Evolutionary conservation across 1,140 invertebrate genomes (phyloP), one percentile per base, ranked within the genome.

Genomic region (Vollenhovia emeryi): DNA sequence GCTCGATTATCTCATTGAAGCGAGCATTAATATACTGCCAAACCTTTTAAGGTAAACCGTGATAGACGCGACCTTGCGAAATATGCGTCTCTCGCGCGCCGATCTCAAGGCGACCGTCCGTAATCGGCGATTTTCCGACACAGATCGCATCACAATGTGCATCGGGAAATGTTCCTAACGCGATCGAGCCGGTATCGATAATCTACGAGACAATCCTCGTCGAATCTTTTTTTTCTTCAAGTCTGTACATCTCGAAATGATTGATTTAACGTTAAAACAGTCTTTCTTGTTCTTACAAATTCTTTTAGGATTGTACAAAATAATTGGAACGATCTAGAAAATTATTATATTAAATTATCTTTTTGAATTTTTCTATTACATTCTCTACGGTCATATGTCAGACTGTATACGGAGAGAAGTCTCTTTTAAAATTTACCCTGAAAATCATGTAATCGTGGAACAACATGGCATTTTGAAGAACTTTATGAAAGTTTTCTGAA

Each of bases 1-100:
- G 0, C 60, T 97, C 18, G 98, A 98, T 93, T 98, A 98, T 92
- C 87, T 97, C 5, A 95, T 98, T 59, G 98, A 98, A 94, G 96
- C 97, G 76, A 95, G 94, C 1, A 95, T 98, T 0, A 98, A 98
- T 92, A 95, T 98, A 84, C 86, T 98, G 57, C 97, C 98, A 2
- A 98, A 98, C 95, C 93, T 98, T 60, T 94, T 98, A 71, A 95
- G 98, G 85, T 94, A 30, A 76, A 43, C 52, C 50, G 62, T 82
- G 68, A 73, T 82, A 60, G 9, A 24, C 7, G 27, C 7, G 45
- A 8, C 68, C 55, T 75, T 75, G 55, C 13, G 36, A 75, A 48
- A 64, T 76, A 48, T 48, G 43, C 71, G 69, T 60, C 30, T 75
- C n/a, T n/a, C n/a, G n/a, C 33, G 24, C 36, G 27, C 18, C 18